Conservation (phyloP, 2,797 vertebrate genomes). For the Hemitrygon akajei region DNA sequence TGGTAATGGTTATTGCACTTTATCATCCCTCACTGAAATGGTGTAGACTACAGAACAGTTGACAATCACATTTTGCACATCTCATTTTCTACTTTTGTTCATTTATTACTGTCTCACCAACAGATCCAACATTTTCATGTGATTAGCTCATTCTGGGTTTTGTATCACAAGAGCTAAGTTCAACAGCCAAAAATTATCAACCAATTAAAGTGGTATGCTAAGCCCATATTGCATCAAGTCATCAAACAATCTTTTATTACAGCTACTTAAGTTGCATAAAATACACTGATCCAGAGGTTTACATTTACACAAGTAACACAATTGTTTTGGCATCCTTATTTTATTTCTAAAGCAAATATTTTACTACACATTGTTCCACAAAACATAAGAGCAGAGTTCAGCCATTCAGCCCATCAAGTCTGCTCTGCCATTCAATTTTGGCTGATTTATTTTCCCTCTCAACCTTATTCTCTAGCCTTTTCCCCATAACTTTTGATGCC, state of each 20-base stretch:
- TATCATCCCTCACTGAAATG: background rate
- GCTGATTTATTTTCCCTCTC: too few species aligned
- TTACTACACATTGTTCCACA: background rate
- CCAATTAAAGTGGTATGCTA: background rate
- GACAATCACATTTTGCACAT: background rate
- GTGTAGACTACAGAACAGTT: background rate
- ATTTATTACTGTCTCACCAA: background rate
- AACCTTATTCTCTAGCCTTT: too few species aligned
- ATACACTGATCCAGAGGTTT: background rate
- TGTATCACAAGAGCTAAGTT: background rate
- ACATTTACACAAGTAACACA: background rate
- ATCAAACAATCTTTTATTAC: background rate
- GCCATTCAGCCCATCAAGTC: too few species aligned
- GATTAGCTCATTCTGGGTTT: background rate
- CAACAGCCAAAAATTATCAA: background rate
- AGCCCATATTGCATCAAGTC: background rate
- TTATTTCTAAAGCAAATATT: background rate
- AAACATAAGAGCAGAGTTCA: too few species aligned
- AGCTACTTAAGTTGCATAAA: background rate
- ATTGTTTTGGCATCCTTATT: background rate
- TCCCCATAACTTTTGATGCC: too few species aligned
- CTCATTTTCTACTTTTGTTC: background rate
- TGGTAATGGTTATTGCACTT: background rate
- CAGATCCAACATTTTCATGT: background rate
- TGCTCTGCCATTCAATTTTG: too few species aligned